Evolutionary conservation across 2,888 invertebrate species (phyloP), one percentile per base, ranked within the genome.

Genomic region (Limnephilus marmoratus): DNA sequence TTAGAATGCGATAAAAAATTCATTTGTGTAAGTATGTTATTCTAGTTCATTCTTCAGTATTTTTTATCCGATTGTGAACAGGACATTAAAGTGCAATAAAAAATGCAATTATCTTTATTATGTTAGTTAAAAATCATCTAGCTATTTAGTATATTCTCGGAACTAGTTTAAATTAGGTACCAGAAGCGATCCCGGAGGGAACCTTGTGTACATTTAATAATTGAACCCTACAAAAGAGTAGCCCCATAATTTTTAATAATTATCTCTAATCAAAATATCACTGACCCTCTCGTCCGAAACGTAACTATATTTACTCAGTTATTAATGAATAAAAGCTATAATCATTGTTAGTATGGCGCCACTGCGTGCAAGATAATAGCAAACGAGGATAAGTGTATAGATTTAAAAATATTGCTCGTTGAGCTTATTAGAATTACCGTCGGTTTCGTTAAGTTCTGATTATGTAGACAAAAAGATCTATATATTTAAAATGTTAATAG

Each of bases 251-350:
- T 86, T 86, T 49, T 86, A 49, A 86, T 86, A 86, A 86, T 86
- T 86, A 86, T 86, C 86, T 86, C 45, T 86, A 49, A 86, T 86
- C 86, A 86, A 86, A 86, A 86, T 86, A 86, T 86, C 86, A 86
- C 49, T 49, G 29, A 45, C n/a, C 86, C n/a, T 86, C 86, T 86
- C 24, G 37, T 29, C 49, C 29, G 86, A 86, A 45, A 86, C 86
- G 41, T 49, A 86, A 86, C 29, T 41, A 86, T 86, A 45, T 86
- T 86, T 86, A 86, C 86, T 45, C 49, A 86, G 45, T 45, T 24
- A 86, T 86, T 86, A 86, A 86, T 86, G 86, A 86, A 86, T 49
- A 49, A 86, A 86, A 86, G 86, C 86, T n/a, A 37, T 86, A 37
- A 86, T 86, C 41, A 86, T 86, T n/a, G 49, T 86, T 82, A 82